Base-by-base conservation (phyloP, 2,888 invertebrate genomes). In the Parnassius mnemosyne region DNA sequence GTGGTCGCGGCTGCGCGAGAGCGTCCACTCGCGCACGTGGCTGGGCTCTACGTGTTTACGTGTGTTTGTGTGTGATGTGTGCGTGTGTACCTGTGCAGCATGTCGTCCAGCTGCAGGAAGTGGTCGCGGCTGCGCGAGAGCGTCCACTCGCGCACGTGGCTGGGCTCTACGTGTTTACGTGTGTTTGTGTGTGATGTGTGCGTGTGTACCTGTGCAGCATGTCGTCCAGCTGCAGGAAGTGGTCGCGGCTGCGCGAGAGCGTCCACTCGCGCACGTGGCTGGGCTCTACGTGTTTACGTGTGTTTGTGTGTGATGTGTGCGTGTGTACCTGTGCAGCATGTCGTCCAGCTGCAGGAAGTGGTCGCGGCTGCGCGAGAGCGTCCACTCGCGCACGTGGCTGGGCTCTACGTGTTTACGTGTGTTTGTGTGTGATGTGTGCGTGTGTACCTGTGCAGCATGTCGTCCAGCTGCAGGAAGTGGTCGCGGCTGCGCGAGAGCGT, bases 271-370 rank as follows among this genome's bases (percentile, higher is more conserved):
- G 93, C 53, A 94, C 95, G 68, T 83, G 83, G 57, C 83, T 79
- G 70, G 75, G 87, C 68, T 77, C 93, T n/a, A n/a, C n/a, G n/a
- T n/a, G n/a, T n/a, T n/a, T n/a, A n/a, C n/a, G n/a, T n/a, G n/a
- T n/a, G n/a, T n/a, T n/a, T n/a, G n/a, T n/a, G n/a, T n/a, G n/a
- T n/a, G 2, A 25, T 34, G 34, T 34, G 34, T 34, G 34, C 7
- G 34, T 34, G 34, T 12, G 11, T 34, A 89, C 81, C 97, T 95
- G 85, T 99, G 99, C 72, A 99, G 89, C 93, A 98, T 98, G 71
- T 95, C 95, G 84, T 99, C 98, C 53, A 99, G 93, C 92, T 96
- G 95, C 71, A 95, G 93, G 85, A 98, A 95, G 87, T 98, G 96
- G 68, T 96, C 96, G 73, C 95, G 94, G 71, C 95, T 97, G 70